Evolutionary conservation across 2,113 vertebrate genomes (phyloP).

Genomic region (Neogale vison): DNA sequence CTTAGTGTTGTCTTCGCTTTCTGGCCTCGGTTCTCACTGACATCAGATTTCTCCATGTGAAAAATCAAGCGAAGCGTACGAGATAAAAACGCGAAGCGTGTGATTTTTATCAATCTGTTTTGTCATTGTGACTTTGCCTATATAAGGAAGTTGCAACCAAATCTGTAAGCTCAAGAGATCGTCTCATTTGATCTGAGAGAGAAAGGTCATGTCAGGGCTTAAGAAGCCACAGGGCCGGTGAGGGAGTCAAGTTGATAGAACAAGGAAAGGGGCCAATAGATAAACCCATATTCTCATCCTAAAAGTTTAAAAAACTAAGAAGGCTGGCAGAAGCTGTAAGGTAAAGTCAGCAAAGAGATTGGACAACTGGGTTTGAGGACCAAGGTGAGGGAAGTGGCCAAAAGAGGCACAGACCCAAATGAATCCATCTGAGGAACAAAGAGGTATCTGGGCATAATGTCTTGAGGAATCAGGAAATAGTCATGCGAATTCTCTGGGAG

Average conservation of each 20-base stretch:
- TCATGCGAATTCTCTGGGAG: not conserved
- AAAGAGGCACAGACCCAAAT: not conserved
- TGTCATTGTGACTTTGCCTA: not conserved
- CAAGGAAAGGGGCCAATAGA: not conserved
- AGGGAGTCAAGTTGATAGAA: not conserved
- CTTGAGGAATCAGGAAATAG: not conserved
- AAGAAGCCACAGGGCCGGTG: not conserved
- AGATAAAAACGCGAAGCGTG: not conserved
- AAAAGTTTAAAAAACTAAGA: not conserved
- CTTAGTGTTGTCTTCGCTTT: not conserved
- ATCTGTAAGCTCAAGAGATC: not conserved
- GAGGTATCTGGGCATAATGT: not conserved
- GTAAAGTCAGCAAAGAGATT: not conserved
- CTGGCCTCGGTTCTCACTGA: not conserved
- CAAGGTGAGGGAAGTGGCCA: not conserved
- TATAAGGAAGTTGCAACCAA: not conserved
- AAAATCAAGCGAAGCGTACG: not conserved
- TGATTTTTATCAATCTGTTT: not conserved
- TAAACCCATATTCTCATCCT: not conserved
- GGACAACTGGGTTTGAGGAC: not conserved
- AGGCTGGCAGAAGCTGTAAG: not conserved
- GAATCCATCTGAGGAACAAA: not conserved
- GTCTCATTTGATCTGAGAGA: not conserved
- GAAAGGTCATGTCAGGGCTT: not conserved
- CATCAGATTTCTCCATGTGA: not conserved